These are phyloP conservation scores for Gorsachius goisagi DNA, from an alignment of 2,113 vertebrate species.

Conservation along the genomic window DNA sequence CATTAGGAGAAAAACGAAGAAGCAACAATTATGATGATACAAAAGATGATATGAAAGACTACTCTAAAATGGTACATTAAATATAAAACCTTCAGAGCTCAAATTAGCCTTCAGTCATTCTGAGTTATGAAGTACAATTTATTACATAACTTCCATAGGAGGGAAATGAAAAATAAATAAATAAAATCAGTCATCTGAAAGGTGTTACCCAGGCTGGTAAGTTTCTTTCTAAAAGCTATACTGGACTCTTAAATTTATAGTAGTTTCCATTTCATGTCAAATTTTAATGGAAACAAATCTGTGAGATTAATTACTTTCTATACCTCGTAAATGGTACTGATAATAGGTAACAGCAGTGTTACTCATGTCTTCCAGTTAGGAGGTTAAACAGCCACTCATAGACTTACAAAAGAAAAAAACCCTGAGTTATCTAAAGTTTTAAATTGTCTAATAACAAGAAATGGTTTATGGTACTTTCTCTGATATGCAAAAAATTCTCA, in stretches of 20 bases:
- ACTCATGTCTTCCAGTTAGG: background rate
- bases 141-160: background rate
- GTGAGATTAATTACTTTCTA: background rate
- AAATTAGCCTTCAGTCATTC: conserved; percentile 51
- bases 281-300: background rate
- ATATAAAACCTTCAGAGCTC: conserved; percentile 30
- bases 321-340: background rate
- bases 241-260: background rate
- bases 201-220: background rate
- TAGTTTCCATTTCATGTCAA: background rate
- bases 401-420: background rate
- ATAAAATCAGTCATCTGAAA: background rate
- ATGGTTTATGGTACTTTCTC: background rate
- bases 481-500: background rate
- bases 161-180: background rate
- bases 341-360: background rate
- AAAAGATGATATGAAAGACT: background rate
- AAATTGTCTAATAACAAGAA: background rate
- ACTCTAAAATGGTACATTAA: background rate
- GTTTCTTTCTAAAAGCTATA: background rate
- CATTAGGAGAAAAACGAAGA: background rate
- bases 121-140: conserved; percentile 24
- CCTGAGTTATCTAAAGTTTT: background rate
- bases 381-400: background rate
- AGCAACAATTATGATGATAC: background rate